Evolutionary conservation across 2,888 invertebrate species (phyloP).

Genomic region (Hemistola chrysoprasaria): DNA sequence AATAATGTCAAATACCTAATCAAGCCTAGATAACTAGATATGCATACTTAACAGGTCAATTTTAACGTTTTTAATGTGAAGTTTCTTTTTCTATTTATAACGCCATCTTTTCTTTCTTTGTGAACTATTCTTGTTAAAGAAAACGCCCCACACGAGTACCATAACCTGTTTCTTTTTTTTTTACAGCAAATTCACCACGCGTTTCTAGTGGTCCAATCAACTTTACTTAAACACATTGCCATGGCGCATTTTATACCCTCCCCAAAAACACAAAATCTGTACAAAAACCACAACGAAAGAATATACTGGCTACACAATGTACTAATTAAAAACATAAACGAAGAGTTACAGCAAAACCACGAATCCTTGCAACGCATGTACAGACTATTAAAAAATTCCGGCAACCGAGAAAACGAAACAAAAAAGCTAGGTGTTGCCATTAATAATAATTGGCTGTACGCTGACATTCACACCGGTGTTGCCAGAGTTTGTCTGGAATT

Average conservation of each 20-base stretch:
- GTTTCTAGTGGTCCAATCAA: conserved; percentile 71
- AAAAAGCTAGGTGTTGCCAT: conserved; percentile 57
- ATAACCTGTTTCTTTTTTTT: conserved; percentile 20
- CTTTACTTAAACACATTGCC: conserved; percentile 65
- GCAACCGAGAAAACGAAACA: conserved; percentile 40
- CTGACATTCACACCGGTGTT: conserved; percentile 67
- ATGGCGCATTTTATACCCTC: conserved; percentile 60
- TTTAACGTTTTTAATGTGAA: too few relatives aligned
- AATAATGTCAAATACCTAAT: too few relatives aligned
- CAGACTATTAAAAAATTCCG: conserved; percentile 63
- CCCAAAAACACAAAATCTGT: conserved; percentile 39
- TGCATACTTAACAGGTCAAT: too few relatives aligned
- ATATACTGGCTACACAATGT: conserved; percentile 67
- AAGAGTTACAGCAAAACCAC: conserved; percentile 54
- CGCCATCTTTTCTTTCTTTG: too few relatives aligned
- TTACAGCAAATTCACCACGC: conserved; percentile 76
- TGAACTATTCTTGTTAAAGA: too few relatives aligned
- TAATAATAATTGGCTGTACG: conserved; percentile 64
- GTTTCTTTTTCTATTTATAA: too few relatives aligned
- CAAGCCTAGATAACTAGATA: too few relatives aligned
- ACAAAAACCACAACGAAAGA: conserved; percentile 70
- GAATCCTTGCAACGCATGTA: conserved; percentile 67
- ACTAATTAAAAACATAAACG: conserved; percentile 47
- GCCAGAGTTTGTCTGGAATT: conserved; percentile 63
- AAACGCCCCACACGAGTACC: too few relatives aligned